Base-by-base conservation (phyloP, 2,888 invertebrate genomes). In the Pocota personata region DNA sequence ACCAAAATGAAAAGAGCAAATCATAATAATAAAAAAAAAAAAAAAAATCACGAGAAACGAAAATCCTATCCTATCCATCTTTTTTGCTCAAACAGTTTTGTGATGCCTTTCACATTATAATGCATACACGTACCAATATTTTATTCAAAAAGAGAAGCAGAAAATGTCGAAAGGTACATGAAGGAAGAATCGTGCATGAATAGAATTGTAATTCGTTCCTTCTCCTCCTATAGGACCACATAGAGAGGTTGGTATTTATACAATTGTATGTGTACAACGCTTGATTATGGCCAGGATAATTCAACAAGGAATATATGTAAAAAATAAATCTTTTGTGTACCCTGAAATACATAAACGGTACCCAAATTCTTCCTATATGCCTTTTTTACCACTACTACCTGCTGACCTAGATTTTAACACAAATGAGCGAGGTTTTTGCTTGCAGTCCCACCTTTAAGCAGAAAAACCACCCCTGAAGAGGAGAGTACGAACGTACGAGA, bases 251-350 rank as follows among this genome's bases (percentile, higher is more conserved):
- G 62, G 10, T 40, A 21, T 2, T 1, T 1, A 14, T 19, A 21
- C 12, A 48, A 6, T 3, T 48, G 14, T 8, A 48, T 48, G 7
- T 21, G 7, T 21, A 35, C 10, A 24, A 50, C 6, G 37, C 14
- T 40, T 57, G n/a, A 40, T 57, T 66, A 60, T 19, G n/a, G 30
- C 48, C 57, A 21, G 30, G 40, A 50, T 77, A 67, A 77, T 67
- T 58, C 67, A 67, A 50, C 57, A 58, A 67, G n/a, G 32, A 37
- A 24, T 50, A 58, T 32, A n/a, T 46, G 10, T 32, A 50, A 6
- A 19, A 19, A 55, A 1, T 16, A 27, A 30, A 1, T 48, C 21
- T 21, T 48, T 10, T 21, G 48, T 21, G 21, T 21, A 48, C 19
- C 2, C 6, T 14, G 40, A 43, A 40, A 58, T 58, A 58, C 58